phyloP scores from a whole-genome alignment of 2,797 vertebrate genomes.

The Scleropages formosus region DNA sequence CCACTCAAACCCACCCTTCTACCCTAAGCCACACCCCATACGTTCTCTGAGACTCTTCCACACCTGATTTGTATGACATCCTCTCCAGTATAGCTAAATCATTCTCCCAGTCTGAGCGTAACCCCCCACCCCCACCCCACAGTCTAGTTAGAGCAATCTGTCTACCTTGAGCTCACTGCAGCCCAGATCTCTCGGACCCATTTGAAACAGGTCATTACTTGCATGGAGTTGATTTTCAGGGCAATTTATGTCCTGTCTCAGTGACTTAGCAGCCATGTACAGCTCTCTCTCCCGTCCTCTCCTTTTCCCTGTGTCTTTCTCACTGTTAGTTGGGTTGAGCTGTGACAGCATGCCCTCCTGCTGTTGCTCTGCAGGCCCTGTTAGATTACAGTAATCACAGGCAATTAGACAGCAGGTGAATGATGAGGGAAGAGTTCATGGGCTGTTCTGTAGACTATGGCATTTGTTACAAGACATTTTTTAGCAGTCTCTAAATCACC shows the following conservation, averaged over 20 bases:
- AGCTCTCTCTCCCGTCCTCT: conserved; percentile 45
- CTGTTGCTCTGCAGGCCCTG: conserved; percentile 71
- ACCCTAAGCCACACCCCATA: too few relatives aligned
- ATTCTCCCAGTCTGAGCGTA: neutral
- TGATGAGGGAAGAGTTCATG: conserved; percentile 76
- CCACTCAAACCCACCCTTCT: too few relatives aligned
- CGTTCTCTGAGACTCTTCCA: too few relatives aligned
- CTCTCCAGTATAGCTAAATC: too few relatives aligned
- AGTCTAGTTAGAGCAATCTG: neutral
- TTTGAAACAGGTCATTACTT: conserved; percentile 18
- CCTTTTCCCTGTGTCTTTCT: neutral
- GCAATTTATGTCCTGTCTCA: conserved; percentile 58
- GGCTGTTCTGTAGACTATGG: conserved; percentile 69
- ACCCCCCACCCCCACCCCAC: neutral
- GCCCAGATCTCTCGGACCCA: neutral
- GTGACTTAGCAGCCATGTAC: conserved; percentile 72
- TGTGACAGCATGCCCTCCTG: conserved; percentile 70
- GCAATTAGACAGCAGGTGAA: conserved; percentile 83
- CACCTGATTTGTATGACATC: too few relatives aligned
- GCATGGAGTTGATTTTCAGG: neutral
- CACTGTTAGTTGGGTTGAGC: conserved; percentile 40
- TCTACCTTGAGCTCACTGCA: neutral
- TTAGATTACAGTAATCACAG: conserved; percentile 84
- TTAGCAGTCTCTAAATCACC: conserved; percentile 79
- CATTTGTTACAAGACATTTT: conserved; percentile 75